Conservation (phyloP, 2,113 vertebrate genomes). For the Erinaceus europaeus region DNA sequence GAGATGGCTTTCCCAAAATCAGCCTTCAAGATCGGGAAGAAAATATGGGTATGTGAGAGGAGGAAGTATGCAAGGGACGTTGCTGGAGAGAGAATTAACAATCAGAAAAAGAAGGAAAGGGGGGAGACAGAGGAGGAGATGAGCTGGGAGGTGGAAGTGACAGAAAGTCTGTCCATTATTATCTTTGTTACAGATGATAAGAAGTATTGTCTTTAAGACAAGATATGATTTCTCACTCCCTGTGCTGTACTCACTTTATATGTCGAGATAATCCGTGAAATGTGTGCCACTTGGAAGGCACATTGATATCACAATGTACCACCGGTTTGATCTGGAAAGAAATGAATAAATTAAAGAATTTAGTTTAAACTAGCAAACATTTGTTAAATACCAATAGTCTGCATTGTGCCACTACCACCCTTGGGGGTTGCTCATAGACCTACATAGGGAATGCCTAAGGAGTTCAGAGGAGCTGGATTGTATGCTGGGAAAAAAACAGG, state of each 20-base stretch:
- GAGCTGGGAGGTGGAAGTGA: too few relatives aligned
- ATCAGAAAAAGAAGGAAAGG: too few relatives aligned
- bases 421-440: too few relatives aligned
- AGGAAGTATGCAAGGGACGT: fast-evolving
- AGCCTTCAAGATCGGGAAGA: background rate
- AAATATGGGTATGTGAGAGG: background rate
- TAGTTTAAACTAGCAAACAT: background rate
- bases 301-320: slow-evolving; percentile 82
- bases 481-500: too few relatives aligned
- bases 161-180: too few relatives aligned
- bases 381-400: fast-evolving
- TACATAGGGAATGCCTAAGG: too few relatives aligned
- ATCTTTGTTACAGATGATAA: fast-evolving
- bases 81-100: fast-evolving
- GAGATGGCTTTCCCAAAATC: background rate
- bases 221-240: too few relatives aligned
- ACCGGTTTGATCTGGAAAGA: slow-evolving; percentile 85
- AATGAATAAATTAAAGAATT: background rate
- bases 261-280: slow-evolving; percentile 76
- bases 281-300: slow-evolving; percentile 84
- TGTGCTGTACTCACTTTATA: slow-evolving; percentile 81
- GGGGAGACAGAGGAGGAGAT: too few relatives aligned
- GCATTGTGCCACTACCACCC: too few relatives aligned
- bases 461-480: too few relatives aligned
- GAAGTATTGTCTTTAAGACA: background rate